These are phyloP conservation scores for Parotocinclus haroldoi DNA, from an alignment of 2,797 vertebrate genomes.

Conservation along the genomic window DNA sequence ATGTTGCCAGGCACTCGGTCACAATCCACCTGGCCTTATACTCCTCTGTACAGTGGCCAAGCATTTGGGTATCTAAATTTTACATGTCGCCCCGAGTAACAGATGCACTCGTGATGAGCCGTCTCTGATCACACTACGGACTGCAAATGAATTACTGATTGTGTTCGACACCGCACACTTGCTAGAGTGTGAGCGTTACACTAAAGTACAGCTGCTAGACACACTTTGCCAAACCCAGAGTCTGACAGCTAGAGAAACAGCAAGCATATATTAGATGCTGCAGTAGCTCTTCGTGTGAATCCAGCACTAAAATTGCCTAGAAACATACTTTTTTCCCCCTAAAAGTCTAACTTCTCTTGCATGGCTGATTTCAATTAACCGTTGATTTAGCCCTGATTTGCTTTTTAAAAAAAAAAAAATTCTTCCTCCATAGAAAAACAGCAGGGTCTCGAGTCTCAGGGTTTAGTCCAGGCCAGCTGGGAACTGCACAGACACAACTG, in stretches of 20 bases:
- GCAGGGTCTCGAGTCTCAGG: no score
- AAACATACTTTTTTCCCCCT: no score
- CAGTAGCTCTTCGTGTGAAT: no score
- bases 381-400: no score
- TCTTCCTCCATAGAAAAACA: no score
- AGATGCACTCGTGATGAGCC: constrained; percentile 26
- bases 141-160: constrained; percentile 13
- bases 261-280: not conserved
- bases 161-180: constrained; percentile 18
- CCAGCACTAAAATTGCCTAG: no score
- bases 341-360: no score
- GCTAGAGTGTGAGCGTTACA: no score
- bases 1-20: constrained; percentile 61
- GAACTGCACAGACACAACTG: no score
- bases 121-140: constrained; percentile 11
- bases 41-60: constrained; percentile 48
- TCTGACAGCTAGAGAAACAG: not conserved
- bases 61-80: constrained; percentile 36
- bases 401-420: no score
- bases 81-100: constrained; percentile 21
- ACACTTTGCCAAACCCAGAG: constrained; percentile 1
- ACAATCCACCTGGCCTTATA: constrained; percentile 65
- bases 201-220: constrained; percentile 25
- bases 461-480: no score
- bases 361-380: no score